A percentile compares a stretch with the other conserved stretches of the same genome.
These are phyloP conservation scores for Hippocampus comes DNA, from an alignment of 2,113 vertebrate species.

Conservation along the genomic window DNA sequence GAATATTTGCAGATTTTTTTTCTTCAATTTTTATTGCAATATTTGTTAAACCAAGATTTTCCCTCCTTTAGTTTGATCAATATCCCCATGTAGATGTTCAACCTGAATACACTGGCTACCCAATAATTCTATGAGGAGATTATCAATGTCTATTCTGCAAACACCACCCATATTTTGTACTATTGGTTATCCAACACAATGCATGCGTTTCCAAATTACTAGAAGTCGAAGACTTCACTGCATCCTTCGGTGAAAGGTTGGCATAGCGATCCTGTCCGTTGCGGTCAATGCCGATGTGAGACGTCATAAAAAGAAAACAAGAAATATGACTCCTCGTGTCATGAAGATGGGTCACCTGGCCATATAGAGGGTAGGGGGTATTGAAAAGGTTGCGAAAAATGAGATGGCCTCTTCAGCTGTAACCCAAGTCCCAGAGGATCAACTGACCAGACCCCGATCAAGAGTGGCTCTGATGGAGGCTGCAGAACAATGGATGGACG, in stretches of 20 bases:
- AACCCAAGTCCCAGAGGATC: slow-evolving; percentile 67
- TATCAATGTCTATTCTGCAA: too few relatives aligned
- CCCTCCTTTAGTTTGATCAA: too few relatives aligned
- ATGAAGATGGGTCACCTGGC: slow-evolving; percentile 70
- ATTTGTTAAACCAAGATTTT: too few relatives aligned
- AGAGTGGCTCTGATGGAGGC: slow-evolving; percentile 46
- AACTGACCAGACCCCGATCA: slow-evolving; percentile 69
- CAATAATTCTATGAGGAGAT: too few relatives aligned
- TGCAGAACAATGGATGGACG: slow-evolving; percentile 31
- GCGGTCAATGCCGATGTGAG: neutral
- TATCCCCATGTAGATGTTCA: too few relatives aligned
- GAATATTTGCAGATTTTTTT: too few relatives aligned
- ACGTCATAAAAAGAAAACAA: slow-evolving; percentile 13
- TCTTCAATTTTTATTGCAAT: too few relatives aligned
- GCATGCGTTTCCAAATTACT: too few relatives aligned
- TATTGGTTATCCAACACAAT: too few relatives aligned
- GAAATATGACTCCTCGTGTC: slow-evolving; percentile 67
- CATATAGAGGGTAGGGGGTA: slow-evolving; percentile 48
- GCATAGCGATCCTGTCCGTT: neutral
- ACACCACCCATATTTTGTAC: too few relatives aligned
- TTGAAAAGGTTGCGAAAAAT: slow-evolving; percentile 69
- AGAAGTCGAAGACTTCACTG: neutral
- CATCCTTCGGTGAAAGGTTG: neutral
- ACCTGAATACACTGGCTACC: too few relatives aligned
- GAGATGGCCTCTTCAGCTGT: slow-evolving; percentile 69